Percentiles rank a stretch among this genome's conserved stretches.
phyloP scores from a whole-genome alignment of 2,113 vertebrate genomes.

The Macquaria australasica region DNA sequence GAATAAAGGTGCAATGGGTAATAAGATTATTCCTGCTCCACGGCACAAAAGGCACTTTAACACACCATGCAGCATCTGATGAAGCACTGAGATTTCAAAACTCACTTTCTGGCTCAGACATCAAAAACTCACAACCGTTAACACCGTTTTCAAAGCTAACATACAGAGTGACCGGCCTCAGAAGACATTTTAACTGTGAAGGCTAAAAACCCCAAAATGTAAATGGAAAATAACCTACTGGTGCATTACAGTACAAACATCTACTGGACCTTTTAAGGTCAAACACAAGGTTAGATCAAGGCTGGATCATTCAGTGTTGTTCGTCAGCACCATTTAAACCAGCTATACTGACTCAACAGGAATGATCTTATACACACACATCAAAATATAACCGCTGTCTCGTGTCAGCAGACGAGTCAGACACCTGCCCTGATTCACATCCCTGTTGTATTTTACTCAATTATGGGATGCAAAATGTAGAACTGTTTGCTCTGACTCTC shows the following conservation, averaged over 20 bases:
- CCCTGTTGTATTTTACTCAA: not conserved
- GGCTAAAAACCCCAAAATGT: not conserved
- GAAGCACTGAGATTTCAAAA: not conserved
- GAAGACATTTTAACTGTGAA: not conserved
- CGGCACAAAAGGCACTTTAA: not conserved
- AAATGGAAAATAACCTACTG: not conserved
- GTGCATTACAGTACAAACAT: too few species aligned
- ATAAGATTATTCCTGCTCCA: not conserved
- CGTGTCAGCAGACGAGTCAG: not conserved
- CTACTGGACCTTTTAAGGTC: not conserved
- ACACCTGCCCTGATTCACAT: not conserved
- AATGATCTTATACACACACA: not conserved
- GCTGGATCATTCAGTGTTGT: not conserved
- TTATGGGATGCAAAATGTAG: not conserved
- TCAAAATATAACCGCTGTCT: not conserved
- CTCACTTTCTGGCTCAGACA: not conserved
- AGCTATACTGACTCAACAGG: not conserved
- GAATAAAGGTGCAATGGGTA: not conserved
- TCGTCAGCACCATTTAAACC: not conserved
- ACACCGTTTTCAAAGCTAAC: not conserved
- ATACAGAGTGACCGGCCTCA: not conserved
- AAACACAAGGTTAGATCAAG: not conserved
- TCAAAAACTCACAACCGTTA: not conserved
- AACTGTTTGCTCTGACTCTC: not conserved
- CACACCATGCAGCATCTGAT: not conserved